These are phyloP conservation scores for Argentina silus DNA, from an alignment of 2,797 vertebrate species.

Conservation along the genomic window DNA sequence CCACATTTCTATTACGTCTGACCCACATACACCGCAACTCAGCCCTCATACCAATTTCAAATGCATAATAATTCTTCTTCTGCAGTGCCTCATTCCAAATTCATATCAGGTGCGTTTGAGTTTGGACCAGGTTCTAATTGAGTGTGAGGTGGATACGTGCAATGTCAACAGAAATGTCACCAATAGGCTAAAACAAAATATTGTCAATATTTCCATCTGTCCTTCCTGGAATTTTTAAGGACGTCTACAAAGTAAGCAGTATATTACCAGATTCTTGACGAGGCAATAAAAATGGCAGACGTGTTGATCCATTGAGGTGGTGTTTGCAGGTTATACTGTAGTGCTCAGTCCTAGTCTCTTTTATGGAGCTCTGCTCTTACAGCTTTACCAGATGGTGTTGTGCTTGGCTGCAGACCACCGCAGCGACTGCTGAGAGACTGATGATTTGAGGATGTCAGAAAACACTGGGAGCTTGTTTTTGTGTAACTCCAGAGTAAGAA, in stretches of 20 bases:
- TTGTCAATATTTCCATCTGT: no score
- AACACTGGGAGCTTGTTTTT: constrained; percentile 46
- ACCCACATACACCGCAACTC: not conserved
- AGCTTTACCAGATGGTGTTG: constrained; percentile 60
- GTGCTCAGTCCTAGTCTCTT: constrained; percentile 32
- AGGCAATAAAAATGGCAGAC: constrained; percentile 25
- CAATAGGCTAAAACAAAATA: no score
- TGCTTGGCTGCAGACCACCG: constrained; percentile 39
- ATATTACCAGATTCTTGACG: not conserved
- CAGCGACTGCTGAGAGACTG: constrained; percentile 36
- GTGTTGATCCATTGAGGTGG: constrained; percentile 26
- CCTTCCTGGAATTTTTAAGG: not conserved
- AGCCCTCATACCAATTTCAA: not conserved
- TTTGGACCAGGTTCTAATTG: no score
- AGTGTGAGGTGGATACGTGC: constrained; percentile 6
- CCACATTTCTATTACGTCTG: not conserved
- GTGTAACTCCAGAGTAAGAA: not conserved
- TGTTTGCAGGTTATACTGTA: constrained; percentile 31
- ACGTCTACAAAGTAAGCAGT: not conserved
- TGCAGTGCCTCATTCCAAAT: no score
- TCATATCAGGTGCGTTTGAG: no score
- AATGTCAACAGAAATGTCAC: no score
- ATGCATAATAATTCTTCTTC: not conserved
- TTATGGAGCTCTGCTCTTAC: constrained; percentile 22
- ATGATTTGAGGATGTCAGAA: constrained; percentile 35